Evolutionary conservation across 2,113 vertebrate genomes (phyloP).

Genomic region (Ptilonorhynchus violaceus): DNA sequence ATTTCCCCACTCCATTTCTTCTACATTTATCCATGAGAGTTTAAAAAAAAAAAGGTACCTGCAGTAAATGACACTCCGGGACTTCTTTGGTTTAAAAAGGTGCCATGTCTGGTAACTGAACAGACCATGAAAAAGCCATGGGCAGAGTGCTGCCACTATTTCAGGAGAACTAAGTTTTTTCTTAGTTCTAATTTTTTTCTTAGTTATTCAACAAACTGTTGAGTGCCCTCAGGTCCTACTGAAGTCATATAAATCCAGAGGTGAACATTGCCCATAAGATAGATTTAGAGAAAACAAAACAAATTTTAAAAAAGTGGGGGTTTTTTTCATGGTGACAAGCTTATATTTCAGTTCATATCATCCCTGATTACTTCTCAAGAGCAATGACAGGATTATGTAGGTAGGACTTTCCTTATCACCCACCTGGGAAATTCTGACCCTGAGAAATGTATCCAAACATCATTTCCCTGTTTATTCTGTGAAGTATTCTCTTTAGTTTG

Average conservation of each 20-base stretch:
- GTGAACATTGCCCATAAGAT: background rate
- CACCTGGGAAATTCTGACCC: background rate
- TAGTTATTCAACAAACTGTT: background rate
- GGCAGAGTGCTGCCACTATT: background rate
- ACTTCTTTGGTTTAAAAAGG: background rate
- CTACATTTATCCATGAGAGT: background rate
- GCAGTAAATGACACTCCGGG: background rate
- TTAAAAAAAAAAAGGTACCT: background rate
- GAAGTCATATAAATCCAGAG: background rate
- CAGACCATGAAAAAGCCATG: background rate
- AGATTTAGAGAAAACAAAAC: constrained; percentile 1
- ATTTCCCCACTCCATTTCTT: background rate
- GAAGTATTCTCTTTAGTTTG: background rate
- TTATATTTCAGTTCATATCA: background rate
- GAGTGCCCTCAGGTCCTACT: background rate
- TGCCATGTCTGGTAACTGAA: background rate
- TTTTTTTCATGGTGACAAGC: background rate
- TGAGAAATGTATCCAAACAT: background rate
- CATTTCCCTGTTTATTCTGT: background rate
- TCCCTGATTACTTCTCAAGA: background rate
- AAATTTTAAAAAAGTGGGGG: background rate
- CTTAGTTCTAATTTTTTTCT: background rate
- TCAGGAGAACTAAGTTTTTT: background rate
- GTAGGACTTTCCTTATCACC: background rate
- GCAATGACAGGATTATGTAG: background rate